Conservation (phyloP, 2,888 invertebrate species). For the Troides oblongomaculatus region DNA sequence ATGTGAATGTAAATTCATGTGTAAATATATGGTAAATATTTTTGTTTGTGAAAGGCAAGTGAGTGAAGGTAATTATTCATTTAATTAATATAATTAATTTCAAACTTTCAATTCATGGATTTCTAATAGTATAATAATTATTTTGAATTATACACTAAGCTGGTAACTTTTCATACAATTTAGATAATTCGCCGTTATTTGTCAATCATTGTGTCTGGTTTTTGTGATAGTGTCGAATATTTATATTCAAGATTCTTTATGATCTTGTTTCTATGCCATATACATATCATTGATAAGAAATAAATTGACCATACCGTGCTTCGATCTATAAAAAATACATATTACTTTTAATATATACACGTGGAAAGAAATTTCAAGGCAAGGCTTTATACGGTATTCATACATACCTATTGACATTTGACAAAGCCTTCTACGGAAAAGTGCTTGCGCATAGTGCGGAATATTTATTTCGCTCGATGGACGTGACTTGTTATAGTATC, state of each 20-base stretch:
- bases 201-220: too few relatives aligned
- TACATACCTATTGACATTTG: conserved; percentile 47
- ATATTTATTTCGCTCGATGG: conserved; percentile 47
- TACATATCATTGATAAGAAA: neutral
- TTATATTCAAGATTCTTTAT: too few relatives aligned
- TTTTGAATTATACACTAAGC: too few relatives aligned
- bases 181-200: too few relatives aligned
- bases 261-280: neutral
- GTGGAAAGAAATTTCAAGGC: conserved; percentile 50
- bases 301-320: neutral
- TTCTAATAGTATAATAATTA: too few relatives aligned
- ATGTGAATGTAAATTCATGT: neutral
- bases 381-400: conserved; percentile 33
- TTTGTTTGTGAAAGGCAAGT: neutral
- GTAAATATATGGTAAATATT: neutral
- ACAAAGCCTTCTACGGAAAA: conserved; percentile 57
- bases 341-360: conserved; percentile 15
- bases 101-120: too few relatives aligned
- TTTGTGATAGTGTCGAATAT: too few relatives aligned
- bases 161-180: too few relatives aligned
- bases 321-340: neutral
- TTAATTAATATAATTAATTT: too few relatives aligned
- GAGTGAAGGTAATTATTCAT: neutral
- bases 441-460: conserved; percentile 42
- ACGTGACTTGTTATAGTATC: conserved; percentile 50